These are phyloP conservation scores for Leucophenga montana DNA, from an alignment of 2,888 invertebrate genomes.

Conservation along the genomic window DNA sequence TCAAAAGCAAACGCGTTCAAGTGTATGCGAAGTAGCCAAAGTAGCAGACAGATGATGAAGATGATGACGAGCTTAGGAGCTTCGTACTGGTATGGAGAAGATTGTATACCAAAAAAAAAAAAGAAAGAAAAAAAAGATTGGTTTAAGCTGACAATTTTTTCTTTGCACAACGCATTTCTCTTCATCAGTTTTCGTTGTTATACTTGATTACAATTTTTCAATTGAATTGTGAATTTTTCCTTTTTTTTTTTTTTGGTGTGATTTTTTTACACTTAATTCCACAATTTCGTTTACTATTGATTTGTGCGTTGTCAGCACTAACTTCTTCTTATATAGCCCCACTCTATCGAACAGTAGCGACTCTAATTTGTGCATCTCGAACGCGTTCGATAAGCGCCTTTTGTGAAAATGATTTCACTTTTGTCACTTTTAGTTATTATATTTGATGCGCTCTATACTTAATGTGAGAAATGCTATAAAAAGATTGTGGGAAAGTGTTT, in stretches of 20 bases:
- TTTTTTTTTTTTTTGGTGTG: too few relatives aligned
- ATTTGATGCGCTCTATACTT: neutral
- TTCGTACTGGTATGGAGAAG: neutral
- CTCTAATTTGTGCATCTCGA: neutral
- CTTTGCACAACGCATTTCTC: slow-evolving; percentile 2
- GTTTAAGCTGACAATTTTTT: neutral
- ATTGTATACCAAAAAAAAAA: neutral
- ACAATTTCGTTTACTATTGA: neutral
- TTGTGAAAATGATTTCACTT: slow-evolving; percentile 8
- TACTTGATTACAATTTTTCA: neutral
- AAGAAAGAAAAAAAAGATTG: neutral
- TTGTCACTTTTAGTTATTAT: slow-evolving; percentile 6
- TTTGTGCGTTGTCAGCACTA: neutral
- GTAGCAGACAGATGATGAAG: neutral
- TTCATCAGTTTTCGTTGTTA: neutral
- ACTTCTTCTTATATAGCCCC: too few relatives aligned
- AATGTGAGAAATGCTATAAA: too few relatives aligned
- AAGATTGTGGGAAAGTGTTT: too few relatives aligned
- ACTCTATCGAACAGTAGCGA: too few relatives aligned
- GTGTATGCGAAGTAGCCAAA: neutral
- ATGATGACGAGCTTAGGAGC: neutral
- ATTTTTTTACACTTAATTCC: too few relatives aligned
- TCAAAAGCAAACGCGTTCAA: too few relatives aligned
- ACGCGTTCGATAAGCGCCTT: slow-evolving; percentile 3
- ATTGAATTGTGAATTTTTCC: neutral